Evolutionary conservation across 2,113 vertebrate species (phyloP).

Genomic region (Aegypius monachus): DNA sequence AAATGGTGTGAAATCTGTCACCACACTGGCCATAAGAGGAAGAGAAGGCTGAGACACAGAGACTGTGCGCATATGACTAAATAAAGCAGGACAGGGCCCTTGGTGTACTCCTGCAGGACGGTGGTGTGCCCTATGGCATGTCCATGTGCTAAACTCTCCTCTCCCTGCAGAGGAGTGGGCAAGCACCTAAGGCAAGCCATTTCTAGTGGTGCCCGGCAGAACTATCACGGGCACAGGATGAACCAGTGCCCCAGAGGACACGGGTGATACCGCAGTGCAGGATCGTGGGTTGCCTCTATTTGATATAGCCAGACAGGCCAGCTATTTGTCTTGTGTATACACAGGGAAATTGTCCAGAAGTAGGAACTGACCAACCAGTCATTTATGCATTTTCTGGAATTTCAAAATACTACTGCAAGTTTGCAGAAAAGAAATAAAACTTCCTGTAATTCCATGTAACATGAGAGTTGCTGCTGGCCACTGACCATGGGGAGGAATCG

Average conservation of each 20-base stretch:
- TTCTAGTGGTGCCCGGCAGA: background rate
- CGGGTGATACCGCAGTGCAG: fast-evolving
- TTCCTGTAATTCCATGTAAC: background rate
- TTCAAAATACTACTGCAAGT: background rate
- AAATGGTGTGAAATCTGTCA: background rate
- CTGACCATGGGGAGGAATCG: background rate
- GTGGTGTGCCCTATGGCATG: background rate
- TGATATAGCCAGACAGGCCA: background rate
- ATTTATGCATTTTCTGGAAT: background rate
- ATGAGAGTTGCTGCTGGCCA: background rate
- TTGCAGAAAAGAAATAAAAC: background rate
- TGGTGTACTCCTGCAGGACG: background rate
- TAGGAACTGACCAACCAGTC: background rate
- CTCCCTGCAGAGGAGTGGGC: background rate
- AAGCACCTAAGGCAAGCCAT: background rate
- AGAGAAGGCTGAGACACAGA: background rate
- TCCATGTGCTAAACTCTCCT: background rate
- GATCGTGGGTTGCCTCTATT: background rate
- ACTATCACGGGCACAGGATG: fast-evolving
- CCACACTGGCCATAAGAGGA: background rate
- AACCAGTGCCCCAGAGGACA: background rate
- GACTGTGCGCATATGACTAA: background rate
- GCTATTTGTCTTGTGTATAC: background rate
- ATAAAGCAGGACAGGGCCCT: background rate
- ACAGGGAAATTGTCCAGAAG: background rate